A percentile compares a stretch with the other conserved stretches of the same genome.
phyloP scores from a whole-genome alignment of 2,888 invertebrate species.

The Holacanthella duospinosa region DNA sequence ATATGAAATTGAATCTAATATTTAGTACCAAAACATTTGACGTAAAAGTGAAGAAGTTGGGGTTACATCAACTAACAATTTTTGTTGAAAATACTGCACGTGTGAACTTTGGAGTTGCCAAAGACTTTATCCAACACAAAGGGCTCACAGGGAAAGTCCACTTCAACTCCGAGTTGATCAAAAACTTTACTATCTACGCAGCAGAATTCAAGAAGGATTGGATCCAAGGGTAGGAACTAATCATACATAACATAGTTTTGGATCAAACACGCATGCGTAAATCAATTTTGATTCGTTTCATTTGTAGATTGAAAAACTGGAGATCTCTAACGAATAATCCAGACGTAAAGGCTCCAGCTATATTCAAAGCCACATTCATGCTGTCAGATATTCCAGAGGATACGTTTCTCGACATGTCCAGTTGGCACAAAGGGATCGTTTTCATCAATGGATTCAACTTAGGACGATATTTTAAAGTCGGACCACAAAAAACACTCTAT shows the following conservation, averaged over 20 bases:
- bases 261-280: not conserved
- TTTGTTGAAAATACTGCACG: constrained; percentile 47
- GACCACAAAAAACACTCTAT: constrained; percentile 74
- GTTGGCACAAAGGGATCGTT: constrained; percentile 79
- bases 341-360: constrained; percentile 24
- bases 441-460: constrained; percentile 77
- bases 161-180: constrained; percentile 42
- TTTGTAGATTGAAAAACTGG: constrained; percentile 20
- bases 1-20: not conserved
- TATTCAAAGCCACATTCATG: constrained; percentile 41
- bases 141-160: constrained; percentile 42
- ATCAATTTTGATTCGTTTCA: not conserved
- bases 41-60: not conserved
- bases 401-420: constrained; percentile 63
- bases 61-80: constrained; percentile 37
- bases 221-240: constrained; percentile 40
- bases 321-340: constrained; percentile 39
- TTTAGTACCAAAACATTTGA: not conserved
- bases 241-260: not conserved
- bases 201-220: constrained; percentile 48
- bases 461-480: constrained; percentile 68
- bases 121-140: constrained; percentile 43
- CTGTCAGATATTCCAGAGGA: constrained; percentile 50
- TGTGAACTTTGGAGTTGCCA: constrained; percentile 43
- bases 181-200: constrained; percentile 46